phyloP scores from a whole-genome alignment of 2,113 vertebrate species.

The Phylloscopus whistleri region DNA sequence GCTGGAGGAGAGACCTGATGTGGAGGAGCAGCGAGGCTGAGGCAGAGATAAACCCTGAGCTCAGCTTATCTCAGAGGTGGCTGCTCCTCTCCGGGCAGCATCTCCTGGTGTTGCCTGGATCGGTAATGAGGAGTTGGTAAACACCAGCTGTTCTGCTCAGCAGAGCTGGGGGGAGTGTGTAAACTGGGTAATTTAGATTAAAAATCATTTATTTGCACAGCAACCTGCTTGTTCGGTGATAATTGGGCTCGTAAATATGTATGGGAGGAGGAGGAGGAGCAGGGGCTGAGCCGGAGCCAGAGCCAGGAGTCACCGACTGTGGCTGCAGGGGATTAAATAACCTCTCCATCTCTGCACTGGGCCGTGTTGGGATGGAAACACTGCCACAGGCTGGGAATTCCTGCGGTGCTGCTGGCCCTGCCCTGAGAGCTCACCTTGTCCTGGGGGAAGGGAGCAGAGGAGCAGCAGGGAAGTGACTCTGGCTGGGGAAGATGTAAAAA shows the following conservation, averaged over 20 bases:
- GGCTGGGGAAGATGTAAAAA: background rate
- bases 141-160: constrained; percentile 45
- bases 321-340: background rate
- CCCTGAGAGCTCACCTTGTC: background rate
- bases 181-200: constrained; percentile 41
- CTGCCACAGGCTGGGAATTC: background rate
- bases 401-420: background rate
- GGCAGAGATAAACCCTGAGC: background rate
- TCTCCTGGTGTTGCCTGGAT: background rate
- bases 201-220: constrained; percentile 40
- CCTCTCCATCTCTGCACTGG: background rate
- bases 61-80: background rate
- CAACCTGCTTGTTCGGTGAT: background rate
- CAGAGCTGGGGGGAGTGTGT: constrained; percentile 20
- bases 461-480: background rate
- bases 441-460: background rate
- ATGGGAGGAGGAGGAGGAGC: background rate
- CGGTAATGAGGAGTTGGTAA: constrained; percentile 21
- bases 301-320: background rate
- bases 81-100: background rate
- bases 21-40: background rate
- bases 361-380: background rate
- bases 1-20: background rate
- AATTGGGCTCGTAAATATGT: constrained; percentile 44
- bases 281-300: background rate